Percentiles rank a stretch among this genome's conserved stretches.
Conservation (phyloP, 2,888 invertebrate genomes). For the Harpalus rubripes region DNA sequence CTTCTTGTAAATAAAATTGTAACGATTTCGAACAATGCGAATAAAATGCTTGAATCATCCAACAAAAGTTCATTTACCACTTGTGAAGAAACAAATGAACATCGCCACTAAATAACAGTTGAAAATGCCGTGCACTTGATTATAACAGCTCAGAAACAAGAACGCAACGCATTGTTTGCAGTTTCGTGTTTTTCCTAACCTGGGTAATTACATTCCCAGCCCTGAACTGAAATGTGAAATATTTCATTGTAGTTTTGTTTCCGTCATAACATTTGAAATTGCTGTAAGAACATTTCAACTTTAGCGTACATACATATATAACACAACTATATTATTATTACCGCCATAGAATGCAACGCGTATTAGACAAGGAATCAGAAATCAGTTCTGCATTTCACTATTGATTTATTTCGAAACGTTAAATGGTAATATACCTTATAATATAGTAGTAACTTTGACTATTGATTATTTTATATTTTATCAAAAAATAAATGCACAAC, state of each 20-base stretch:
- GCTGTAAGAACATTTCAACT: constrained; percentile 29
- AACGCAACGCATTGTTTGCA: constrained; percentile 38
- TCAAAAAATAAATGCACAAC: no score
- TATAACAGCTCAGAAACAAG: constrained; percentile 33
- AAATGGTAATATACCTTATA: not conserved
- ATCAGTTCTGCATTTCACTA: not conserved
- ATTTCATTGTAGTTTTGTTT: constrained; percentile 48
- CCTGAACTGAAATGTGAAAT: constrained; percentile 46
- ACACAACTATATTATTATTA: not conserved
- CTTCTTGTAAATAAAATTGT: not conserved
- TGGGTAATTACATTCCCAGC: constrained; percentile 39
- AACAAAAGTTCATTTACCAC: not conserved
- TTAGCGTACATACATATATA: not conserved
- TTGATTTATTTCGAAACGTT: not conserved
- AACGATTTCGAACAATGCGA: not conserved
- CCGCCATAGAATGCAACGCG: not conserved
- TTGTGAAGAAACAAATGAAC: constrained; percentile 23
- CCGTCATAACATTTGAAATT: constrained; percentile 43
- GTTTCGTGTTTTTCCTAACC: constrained; percentile 46
- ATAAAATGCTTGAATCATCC: not conserved
- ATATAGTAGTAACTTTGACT: no score
- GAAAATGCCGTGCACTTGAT: constrained; percentile 37
- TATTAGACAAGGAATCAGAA: constrained; percentile 4
- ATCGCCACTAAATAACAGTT: constrained; percentile 33
- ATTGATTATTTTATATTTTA: no score